Evolutionary conservation across 2,797 vertebrate species (phyloP), one percentile per base, ranked within the genome.

Genomic region (Lutjanus argentimaculatus): DNA sequence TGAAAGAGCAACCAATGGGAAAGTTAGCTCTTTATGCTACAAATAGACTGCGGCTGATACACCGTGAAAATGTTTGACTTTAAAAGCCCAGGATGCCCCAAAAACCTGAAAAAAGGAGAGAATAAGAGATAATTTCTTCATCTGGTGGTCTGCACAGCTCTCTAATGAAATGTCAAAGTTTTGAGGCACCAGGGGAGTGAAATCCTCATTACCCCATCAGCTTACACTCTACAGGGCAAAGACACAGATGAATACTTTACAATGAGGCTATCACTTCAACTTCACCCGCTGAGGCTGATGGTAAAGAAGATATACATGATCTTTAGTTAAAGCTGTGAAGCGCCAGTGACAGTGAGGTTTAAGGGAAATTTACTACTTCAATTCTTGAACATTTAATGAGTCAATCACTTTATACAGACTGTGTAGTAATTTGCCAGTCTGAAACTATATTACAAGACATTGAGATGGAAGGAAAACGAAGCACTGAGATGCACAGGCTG

Each of bases 151-250:
- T 80, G 53, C 69, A 72, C 40, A 13, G n/a, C 30, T 57, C 62
- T 77, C 36, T 77, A 83, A 79, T 82, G 65, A 86, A 83, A 73
- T 71, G 73, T 80, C 51, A 77, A 62, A 25, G 55, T 74, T 72
- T 71, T 57, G 5, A 64, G 30, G 22, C 69, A 68, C 17, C 11
- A 42, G 76, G 55, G 62, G n/a, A 80, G 58, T 40, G 57, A 75
- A 82, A 79, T 36, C 42, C 43, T 53, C 19, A 62, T 75, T 65
- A 69, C 58, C 40, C 45, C n/a, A 40, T 71, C 72, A 76, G 19
- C 22, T 51, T 64, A 52, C 46, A 46, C 36, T 85, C 45, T 46
- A 59, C 56, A 22, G n/a, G 67, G 67, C 40, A 71, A 85, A 75
- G 75, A 77, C 72, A 76, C 22, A 79, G 62, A 71, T 77, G 59